Evolutionary conservation across 2,113 vertebrate species (phyloP).

Genomic region (Trematocara stigmaticum): DNA sequence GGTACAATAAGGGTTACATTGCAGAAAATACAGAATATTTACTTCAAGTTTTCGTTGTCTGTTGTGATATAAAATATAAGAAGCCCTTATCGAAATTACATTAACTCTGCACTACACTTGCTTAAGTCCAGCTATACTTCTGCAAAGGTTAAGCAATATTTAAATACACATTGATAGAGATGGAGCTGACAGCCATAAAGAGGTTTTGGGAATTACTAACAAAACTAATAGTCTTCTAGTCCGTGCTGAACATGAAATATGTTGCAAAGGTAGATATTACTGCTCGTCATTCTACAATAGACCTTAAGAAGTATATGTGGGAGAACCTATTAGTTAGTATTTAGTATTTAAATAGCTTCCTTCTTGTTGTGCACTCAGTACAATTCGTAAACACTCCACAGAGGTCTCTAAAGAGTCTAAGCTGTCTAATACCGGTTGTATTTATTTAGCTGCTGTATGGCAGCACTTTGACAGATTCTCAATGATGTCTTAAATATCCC

Average conservation of each 20-base stretch:
- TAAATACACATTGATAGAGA: neutral
- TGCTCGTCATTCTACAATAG: neutral
- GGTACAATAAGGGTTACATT: neutral
- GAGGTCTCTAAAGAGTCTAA: neutral
- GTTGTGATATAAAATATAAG: neutral
- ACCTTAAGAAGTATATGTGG: neutral
- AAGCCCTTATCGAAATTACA: neutral
- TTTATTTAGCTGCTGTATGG: neutral
- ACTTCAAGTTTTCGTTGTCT: neutral
- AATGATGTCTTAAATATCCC: constrained; percentile 29
- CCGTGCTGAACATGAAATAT: neutral
- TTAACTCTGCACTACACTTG: neutral
- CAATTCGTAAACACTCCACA: neutral
- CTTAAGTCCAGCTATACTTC: neutral
- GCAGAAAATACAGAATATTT: neutral
- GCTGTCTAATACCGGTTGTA: neutral
- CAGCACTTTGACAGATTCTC: neutral
- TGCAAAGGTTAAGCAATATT: neutral
- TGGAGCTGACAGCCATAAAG: neutral
- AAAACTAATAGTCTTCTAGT: neutral
- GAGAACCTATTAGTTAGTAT: neutral
- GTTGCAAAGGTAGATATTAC: neutral
- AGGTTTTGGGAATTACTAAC: neutral
- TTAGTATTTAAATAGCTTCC: neutral
- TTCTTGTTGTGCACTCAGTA: neutral